Evolutionary conservation across 1,140 invertebrate species (phyloP), one percentile per base, ranked within the genome.

Genomic region (Druon quercuslanigerum): DNA sequence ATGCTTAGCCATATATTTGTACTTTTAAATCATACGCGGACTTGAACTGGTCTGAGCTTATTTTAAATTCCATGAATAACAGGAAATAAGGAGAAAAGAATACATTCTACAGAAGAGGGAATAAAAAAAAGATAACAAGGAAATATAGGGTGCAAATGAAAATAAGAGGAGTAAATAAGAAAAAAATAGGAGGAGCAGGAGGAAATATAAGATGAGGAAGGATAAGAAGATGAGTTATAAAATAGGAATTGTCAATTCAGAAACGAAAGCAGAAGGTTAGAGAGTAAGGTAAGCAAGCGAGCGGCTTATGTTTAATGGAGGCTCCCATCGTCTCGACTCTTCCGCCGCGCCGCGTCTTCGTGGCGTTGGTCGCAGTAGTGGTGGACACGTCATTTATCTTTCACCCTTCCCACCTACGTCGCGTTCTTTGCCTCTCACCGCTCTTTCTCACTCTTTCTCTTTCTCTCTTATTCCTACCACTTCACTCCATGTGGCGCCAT

Each of bases 351-450:
- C 78, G 82, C 83, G 83, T 89, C 85, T 84, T 85, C 82, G 84
- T 85, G 85, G 84, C 85, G 81, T 74, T 85, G 78, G 86, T 9
- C 8, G 40, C 40, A 46, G 40, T 87, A 83, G 86, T 87, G 83
- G 84, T 89, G 89, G 88, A 90, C 89, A 88, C 83, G 88, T 89
- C 88, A 91, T 91, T 91, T 90, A 91, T 91, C 89, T 91, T 89
- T 89, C 84, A 88, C 87, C 88, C 88, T 89, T 89, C 83, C 84
- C 84, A 84, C 82, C 83, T 79, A 79, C 78, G 72, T 80, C 80
- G 77, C 76, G 73, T 73, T 78, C 77, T 79, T 77, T 73, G 72
- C 72, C 81, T 87, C 86, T 20, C 60, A 73, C 72, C 60, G 25
- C 77, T 75, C 73, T 71, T 71, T 75, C 70, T 79, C 56, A 77